A percentile compares a stretch with the other conserved stretches of the same genome.
phyloP scores from a whole-genome alignment of 2,888 invertebrate genomes.

The Clivina fossor region DNA sequence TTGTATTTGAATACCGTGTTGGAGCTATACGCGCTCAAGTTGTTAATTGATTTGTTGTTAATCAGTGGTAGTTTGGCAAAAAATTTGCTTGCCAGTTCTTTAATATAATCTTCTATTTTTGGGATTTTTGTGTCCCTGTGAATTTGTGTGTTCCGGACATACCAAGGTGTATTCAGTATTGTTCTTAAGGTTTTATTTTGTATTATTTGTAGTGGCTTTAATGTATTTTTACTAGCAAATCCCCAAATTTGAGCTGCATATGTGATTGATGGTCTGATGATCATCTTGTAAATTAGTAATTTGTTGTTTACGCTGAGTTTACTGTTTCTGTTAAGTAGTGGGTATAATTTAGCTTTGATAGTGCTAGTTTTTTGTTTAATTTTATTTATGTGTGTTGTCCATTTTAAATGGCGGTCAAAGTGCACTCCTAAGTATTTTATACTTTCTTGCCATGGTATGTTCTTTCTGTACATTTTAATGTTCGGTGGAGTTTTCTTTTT shows the following conservation, averaged over 20 bases:
- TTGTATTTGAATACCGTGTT: too few species aligned
- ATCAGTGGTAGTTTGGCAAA: too few species aligned
- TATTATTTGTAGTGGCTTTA: not conserved
- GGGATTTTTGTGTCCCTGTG: conserved; percentile 3
- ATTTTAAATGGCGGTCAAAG: not conserved
- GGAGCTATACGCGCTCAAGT: too few species aligned
- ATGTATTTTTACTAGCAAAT: not conserved
- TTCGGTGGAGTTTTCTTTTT: not conserved
- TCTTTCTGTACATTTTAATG: not conserved
- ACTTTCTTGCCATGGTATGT: conserved; percentile 1
- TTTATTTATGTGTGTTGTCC: not conserved
- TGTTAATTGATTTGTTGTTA: too few species aligned
- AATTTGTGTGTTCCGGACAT: not conserved
- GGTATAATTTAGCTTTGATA: not conserved
- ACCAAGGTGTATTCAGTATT: conserved; percentile 3
- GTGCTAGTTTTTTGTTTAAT: not conserved
- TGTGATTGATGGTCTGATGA: not conserved
- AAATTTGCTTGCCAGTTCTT: too few species aligned
- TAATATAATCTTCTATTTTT: too few species aligned
- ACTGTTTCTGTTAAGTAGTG: not conserved
- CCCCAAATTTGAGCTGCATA: conserved; percentile 1
- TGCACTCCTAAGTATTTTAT: conserved; percentile 6
- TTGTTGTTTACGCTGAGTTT: conserved; percentile 1
- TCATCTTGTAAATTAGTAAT: not conserved
- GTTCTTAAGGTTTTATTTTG: conserved; percentile 1